Base-by-base conservation (phyloP, 2,797 vertebrate species). In the Myotis planiceps region DNA sequence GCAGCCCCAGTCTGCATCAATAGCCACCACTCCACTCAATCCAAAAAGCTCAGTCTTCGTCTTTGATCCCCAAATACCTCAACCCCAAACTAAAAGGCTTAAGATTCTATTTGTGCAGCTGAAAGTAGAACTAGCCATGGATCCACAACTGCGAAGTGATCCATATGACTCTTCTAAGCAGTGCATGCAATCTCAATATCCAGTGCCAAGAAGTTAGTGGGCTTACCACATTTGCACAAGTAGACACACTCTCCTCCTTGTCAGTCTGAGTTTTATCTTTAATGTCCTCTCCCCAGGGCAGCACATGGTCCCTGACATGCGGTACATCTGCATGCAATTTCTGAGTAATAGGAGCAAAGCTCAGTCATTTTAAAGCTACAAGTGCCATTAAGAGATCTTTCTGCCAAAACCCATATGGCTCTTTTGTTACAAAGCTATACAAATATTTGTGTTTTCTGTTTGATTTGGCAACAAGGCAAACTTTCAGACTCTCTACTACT, bases 351-450 rank as follows among this genome's bases (percentile, higher is more conserved):
- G 89, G 39, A 96, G 95, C 65, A 88, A 90, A 92, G 34, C 97
- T 75, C 89, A 71, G 65, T 95, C 97, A 97, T 69, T 95, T 90
- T 81, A 97, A 98, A 98, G 90, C 86, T 71, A 87, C 71, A 90
- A 96, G 92, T 92, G 92, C 82, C 96, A 0, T 86, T 94, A 95
- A 51, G 5, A 55, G 58, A 13, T 84, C 42, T 93, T 98, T 92
- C 96, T 98, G 98, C 96, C 98, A 98, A 97, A 97, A 96, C 90
- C 96, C 84, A 93, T 97, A 66, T 91, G 90, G 95, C 55, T 96
- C 86, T 88, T 95, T 83, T 96, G 93, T 95, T 85, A 91, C 94
- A 96, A 95, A 96, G 95, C 86, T 94, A 91, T 76, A 92, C 93
- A 98, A 98, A 92, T 13, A 34, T 88, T 96, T 96, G 66, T 94